Evolutionary conservation across 2,113 vertebrate species (phyloP).

Genomic region (Corythoichthys intestinalis): DNA sequence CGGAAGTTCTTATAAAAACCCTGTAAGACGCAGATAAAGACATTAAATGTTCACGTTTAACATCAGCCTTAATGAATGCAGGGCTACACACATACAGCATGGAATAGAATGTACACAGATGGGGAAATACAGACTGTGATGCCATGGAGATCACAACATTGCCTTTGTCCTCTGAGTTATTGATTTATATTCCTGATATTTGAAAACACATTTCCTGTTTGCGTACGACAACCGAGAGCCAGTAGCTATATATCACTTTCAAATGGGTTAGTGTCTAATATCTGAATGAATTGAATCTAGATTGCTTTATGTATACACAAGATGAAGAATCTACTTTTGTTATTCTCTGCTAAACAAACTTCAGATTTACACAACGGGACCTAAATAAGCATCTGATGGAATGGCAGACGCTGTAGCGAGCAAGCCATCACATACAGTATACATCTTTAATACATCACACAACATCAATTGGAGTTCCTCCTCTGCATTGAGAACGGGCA

Average conservation of each 20-base stretch:
- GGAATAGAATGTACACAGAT: constrained; percentile 22
- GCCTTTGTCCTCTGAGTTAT: constrained; percentile 55
- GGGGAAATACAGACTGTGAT: constrained; percentile 48
- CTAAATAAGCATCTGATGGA: constrained; percentile 65
- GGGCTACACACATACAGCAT: constrained; percentile 25
- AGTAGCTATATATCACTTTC: constrained; percentile 35
- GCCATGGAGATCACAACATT: constrained; percentile 48
- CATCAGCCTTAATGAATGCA: constrained; percentile 33
- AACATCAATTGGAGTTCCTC: constrained; percentile 56
- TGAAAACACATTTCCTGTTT: constrained; percentile 39
- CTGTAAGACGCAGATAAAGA: too few species aligned
- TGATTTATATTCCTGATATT: constrained; percentile 39
- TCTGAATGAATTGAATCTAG: constrained; percentile 14
- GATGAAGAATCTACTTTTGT: constrained; percentile 28
- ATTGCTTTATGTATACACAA: constrained; percentile 35
- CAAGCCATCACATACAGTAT: constrained; percentile 54
- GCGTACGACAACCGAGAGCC: constrained; percentile 20
- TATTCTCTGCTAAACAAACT: constrained; percentile 58
- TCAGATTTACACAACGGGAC: constrained; percentile 65
- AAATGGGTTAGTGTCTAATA: constrained; percentile 19
- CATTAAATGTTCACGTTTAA: constrained; percentile 39
- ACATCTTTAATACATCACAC: constrained; percentile 75
- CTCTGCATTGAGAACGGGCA: constrained; percentile 42
- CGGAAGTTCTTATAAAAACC: too few species aligned
- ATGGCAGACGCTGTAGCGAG: constrained; percentile 58